phyloP scores from a whole-genome alignment of 2,113 vertebrate species.

The Dipodomys spectabilis region DNA sequence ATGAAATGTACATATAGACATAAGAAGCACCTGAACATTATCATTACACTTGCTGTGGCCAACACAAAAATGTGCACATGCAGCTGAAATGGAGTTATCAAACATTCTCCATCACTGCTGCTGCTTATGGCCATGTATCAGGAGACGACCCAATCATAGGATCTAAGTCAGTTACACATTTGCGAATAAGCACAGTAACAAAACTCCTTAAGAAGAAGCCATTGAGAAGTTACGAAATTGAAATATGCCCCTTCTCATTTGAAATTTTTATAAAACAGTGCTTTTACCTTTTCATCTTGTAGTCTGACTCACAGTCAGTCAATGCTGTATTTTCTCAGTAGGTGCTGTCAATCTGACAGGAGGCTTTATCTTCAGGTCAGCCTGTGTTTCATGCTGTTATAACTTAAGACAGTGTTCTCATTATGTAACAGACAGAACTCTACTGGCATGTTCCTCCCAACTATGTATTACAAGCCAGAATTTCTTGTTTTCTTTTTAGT shows the following conservation, averaged over 20 bases:
- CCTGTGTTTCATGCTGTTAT: background rate
- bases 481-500: background rate
- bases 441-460: background rate
- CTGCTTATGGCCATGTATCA: accelerated
- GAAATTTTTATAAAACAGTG: background rate
- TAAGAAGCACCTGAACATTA: background rate
- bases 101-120: no score
- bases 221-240: background rate
- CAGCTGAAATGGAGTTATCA: background rate
- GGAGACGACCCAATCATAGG: background rate
- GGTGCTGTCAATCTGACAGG: background rate
- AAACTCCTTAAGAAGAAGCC: background rate
- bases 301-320: background rate
- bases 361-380: background rate
- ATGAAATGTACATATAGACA: background rate
- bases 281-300: background rate
- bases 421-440: background rate
- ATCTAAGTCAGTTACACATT: background rate
- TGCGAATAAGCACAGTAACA: accelerated
- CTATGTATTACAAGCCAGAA: background rate
- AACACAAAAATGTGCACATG: background rate
- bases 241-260: background rate
- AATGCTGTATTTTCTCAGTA: background rate
- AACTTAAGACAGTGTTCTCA: background rate
- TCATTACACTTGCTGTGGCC: background rate